Evolutionary conservation across 2,888 invertebrate species (phyloP).

Genomic region (Anorthoa munda): DNA sequence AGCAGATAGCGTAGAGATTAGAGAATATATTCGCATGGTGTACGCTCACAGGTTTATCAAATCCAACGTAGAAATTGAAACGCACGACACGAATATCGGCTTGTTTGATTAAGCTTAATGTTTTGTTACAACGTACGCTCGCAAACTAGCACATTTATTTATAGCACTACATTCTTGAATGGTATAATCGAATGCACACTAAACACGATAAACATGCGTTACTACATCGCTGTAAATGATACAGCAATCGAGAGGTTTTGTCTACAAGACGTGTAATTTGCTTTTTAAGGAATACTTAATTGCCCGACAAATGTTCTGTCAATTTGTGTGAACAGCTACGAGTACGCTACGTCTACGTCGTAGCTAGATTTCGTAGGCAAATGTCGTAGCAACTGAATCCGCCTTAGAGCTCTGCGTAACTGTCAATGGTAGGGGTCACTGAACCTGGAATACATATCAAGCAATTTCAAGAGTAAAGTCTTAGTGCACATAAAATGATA

Average conservation of each 20-base stretch:
- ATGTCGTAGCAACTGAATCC: slow-evolving; percentile 25
- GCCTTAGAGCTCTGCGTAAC: slow-evolving; percentile 26
- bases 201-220: slow-evolving; percentile 35
- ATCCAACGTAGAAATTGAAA: slow-evolving; percentile 54
- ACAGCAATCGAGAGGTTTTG: slow-evolving; percentile 31
- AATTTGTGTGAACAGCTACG: slow-evolving; percentile 17
- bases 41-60: slow-evolving; percentile 59
- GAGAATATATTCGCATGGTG: slow-evolving; percentile 47
- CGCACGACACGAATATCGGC: slow-evolving; percentile 45
- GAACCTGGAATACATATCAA: neutral
- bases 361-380: slow-evolving; percentile 36
- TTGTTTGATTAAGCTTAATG: slow-evolving; percentile 55
- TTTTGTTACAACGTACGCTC: slow-evolving; percentile 51
- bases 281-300: slow-evolving; percentile 8
- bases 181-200: slow-evolving; percentile 50
- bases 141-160: slow-evolving; percentile 52
- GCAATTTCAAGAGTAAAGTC: slow-evolving; percentile 4
- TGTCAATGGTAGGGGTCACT: slow-evolving; percentile 4
- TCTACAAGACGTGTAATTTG: slow-evolving; percentile 25
- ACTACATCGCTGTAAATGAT: slow-evolving; percentile 25
- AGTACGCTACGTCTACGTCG: slow-evolving; percentile 28
- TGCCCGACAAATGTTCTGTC: slow-evolving; percentile 16
- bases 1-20: slow-evolving; percentile 47
- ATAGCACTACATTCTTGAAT: slow-evolving; percentile 52
- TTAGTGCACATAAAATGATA: slow-evolving; percentile 18